These are phyloP conservation scores for Drosophila mulleri DNA, from an alignment of 2,888 invertebrate species.

Conservation along the genomic window DNA sequence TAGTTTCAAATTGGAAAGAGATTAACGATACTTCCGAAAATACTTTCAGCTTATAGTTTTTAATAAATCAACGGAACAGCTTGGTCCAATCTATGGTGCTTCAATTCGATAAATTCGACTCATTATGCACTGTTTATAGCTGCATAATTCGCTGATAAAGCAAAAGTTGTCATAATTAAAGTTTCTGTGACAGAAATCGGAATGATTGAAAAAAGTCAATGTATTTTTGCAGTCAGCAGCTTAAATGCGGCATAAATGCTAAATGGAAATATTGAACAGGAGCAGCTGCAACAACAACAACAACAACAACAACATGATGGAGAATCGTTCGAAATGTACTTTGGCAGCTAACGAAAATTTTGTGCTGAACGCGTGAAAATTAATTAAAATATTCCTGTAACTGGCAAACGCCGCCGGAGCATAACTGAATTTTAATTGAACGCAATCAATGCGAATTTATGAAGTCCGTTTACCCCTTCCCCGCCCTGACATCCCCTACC, in stretches of 20 bases:
- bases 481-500: not conserved
- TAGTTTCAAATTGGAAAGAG: too few species aligned
- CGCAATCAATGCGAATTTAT: conserved; percentile 85
- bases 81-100: not conserved
- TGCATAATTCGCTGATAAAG: conserved; percentile 40
- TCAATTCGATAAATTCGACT: not conserved
- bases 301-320: conserved; percentile 23
- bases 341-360: conserved; percentile 67
- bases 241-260: conserved; percentile 53
- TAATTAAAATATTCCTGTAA: conserved; percentile 84
- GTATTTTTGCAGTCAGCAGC: conserved; percentile 40
- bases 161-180: conserved; percentile 51
- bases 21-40: too few species aligned
- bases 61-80: too few species aligned
- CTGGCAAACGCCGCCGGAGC: conserved; percentile 76
- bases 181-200: conserved; percentile 34
- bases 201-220: conserved; percentile 39
- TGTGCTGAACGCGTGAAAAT: conserved; percentile 84
- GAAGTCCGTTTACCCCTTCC: conserved; percentile 47
- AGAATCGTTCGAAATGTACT: conserved; percentile 51
- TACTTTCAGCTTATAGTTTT: too few species aligned
- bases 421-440: conserved; percentile 85
- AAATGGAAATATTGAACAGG: conserved; percentile 46
- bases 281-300: not conserved
- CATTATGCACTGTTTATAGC: conserved; percentile 7